phyloP scores from a whole-genome alignment of 2,113 vertebrate species.

The rat (Rattus norvegicus) region DNA sequence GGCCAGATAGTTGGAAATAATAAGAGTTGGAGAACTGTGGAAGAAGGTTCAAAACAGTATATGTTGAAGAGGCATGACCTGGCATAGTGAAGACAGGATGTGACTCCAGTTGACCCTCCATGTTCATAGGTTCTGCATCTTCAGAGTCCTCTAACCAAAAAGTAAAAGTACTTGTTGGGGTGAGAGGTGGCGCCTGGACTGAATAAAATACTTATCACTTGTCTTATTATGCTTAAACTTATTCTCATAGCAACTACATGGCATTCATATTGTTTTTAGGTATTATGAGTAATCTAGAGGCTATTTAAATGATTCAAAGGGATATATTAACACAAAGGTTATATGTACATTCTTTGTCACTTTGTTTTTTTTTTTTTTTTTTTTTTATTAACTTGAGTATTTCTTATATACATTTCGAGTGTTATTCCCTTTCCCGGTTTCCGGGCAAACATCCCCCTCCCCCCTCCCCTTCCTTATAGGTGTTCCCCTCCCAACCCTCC shows the following conservation, averaged over 20 bases:
- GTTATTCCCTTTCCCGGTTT: too few species aligned
- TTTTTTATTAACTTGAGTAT: too few species aligned
- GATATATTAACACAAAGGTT: not conserved
- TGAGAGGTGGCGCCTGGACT: not conserved
- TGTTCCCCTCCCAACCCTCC: too few species aligned
- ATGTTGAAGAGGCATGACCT: not conserved
- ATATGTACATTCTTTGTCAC: not conserved
- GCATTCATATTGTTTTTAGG: not conserved
- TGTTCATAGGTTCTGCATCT: not conserved
- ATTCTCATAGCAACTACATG: not conserved
- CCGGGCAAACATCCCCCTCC: too few species aligned
- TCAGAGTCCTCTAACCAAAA: not conserved
- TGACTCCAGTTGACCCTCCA: not conserved
- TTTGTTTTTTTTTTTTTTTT: too few species aligned
- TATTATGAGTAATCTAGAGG: not conserved
- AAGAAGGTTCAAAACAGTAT: not conserved
- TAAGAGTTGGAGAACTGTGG: not conserved
- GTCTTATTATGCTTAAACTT: not conserved
- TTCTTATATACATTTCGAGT: too few species aligned
- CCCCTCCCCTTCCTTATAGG: too few species aligned
- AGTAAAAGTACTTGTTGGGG: not conserved
- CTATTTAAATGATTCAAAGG: not conserved
- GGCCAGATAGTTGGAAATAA: not conserved
- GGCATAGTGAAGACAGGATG: not conserved
- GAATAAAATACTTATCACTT: not conserved